Evolutionary conservation across 2,888 invertebrate genomes (phyloP).

Genomic region (Tinea trinotella): DNA sequence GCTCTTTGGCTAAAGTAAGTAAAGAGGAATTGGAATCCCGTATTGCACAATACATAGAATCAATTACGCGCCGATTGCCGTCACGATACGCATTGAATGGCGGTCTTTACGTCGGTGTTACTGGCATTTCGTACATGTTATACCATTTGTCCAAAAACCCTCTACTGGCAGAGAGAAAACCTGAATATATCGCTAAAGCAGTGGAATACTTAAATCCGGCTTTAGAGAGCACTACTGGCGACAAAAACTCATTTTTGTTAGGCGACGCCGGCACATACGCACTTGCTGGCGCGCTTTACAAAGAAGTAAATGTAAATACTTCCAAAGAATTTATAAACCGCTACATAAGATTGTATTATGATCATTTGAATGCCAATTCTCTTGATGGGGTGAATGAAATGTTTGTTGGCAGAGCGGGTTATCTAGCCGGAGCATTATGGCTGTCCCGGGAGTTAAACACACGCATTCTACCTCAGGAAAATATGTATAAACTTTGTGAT

Average conservation of each 20-base stretch:
- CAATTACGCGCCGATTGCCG: background rate
- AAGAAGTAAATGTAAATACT: constrained; percentile 57
- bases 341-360: constrained; percentile 48
- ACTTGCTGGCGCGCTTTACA: constrained; percentile 76
- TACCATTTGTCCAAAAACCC: constrained; percentile 76
- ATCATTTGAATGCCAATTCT: constrained; percentile 42
- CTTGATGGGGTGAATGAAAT: constrained; percentile 81
- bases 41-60: background rate
- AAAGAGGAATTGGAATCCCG: background rate
- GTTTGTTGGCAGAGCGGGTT: constrained; percentile 89
- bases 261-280: constrained; percentile 86
- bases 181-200: constrained; percentile 70
- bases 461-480: constrained; percentile 49
- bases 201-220: constrained; percentile 76
- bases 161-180: constrained; percentile 50
- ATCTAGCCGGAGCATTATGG: constrained; percentile 83
- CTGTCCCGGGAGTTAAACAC: constrained; percentile 71
- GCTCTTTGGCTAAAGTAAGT: no score
- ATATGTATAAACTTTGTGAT: constrained; percentile 77
- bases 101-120: constrained; percentile 79
- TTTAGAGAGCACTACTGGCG: constrained; percentile 68
- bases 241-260: constrained; percentile 81
- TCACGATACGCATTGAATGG: constrained; percentile 62
- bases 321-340: constrained; percentile 41
- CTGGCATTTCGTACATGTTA: constrained; percentile 84